phyloP scores from a whole-genome alignment of 1,140 invertebrate genomes.

The Neodiprion pinetum region DNA sequence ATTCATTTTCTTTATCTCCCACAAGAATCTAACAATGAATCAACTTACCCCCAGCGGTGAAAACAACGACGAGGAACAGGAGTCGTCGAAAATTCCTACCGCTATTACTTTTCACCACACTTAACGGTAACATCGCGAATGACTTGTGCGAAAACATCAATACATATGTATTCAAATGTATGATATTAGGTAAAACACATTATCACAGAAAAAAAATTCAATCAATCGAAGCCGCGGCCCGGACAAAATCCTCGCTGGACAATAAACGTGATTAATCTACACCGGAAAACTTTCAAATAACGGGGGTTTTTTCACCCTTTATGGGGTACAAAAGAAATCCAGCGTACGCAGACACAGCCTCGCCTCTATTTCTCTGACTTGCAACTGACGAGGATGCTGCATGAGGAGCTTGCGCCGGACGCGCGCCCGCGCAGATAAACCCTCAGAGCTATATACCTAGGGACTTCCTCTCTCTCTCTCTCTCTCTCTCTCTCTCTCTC shows the following conservation, averaged over 20 bases:
- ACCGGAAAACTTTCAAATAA: background rate
- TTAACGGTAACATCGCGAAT: background rate
- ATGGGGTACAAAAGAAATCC: background rate
- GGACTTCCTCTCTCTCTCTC: slow-evolving; percentile 30
- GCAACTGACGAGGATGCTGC: slow-evolving; percentile 59
- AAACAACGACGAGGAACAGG: background rate
- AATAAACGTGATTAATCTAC: background rate
- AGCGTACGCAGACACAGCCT: background rate
- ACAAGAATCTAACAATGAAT: background rate
- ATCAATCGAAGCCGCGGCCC: background rate
- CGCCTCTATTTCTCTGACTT: slow-evolving; percentile 55
- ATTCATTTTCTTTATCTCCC: too few species aligned
- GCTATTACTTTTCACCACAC: background rate
- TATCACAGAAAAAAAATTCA: too few species aligned
- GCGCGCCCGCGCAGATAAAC: slow-evolving; percentile 53
- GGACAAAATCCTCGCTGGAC: background rate
- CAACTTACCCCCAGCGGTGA: background rate
- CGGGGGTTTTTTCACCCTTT: background rate
- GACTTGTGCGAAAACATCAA: too few species aligned
- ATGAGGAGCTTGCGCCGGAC: slow-evolving; percentile 55
- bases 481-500: slow-evolving; percentile 25
- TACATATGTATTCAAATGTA: too few species aligned
- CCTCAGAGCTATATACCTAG: slow-evolving; percentile 22
- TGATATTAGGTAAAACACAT: too few species aligned
- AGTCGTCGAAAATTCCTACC: background rate